Evolutionary conservation across 2,797 vertebrate species (phyloP).

Genomic region (Propithecus deckenii): DNA sequence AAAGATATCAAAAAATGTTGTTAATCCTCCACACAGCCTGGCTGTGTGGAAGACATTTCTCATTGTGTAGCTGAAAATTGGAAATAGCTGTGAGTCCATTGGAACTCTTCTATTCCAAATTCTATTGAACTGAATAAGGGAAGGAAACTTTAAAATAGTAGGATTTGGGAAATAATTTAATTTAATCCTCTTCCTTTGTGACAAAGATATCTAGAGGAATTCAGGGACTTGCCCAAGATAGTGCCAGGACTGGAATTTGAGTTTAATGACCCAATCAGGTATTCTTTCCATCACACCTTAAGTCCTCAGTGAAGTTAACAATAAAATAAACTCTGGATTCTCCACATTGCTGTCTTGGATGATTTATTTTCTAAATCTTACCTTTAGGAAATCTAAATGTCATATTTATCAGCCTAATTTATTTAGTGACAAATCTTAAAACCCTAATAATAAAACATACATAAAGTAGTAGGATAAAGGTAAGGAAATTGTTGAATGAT

Average conservation of each 20-base stretch:
- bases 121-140: background rate
- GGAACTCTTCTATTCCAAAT: background rate
- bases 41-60: background rate
- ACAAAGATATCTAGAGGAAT: background rate
- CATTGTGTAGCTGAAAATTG: background rate
- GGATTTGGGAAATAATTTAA: background rate
- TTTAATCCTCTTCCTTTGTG: background rate
- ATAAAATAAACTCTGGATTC: background rate
- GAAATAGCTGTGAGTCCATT: background rate
- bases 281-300: background rate
- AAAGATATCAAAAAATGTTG: background rate
- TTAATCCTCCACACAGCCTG: background rate
- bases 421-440: background rate
- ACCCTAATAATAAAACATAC: background rate
- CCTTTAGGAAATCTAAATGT: background rate
- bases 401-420: background rate
- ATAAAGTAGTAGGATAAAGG: background rate
- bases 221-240: background rate
- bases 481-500: background rate
- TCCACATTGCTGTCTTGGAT: background rate
- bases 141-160: constrained; percentile 8
- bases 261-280: background rate
- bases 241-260: background rate
- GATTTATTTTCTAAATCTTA: background rate
- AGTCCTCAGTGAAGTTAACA: background rate